Base-by-base conservation (phyloP, 2,888 invertebrate genomes). In the Eilema sororculum region DNA sequence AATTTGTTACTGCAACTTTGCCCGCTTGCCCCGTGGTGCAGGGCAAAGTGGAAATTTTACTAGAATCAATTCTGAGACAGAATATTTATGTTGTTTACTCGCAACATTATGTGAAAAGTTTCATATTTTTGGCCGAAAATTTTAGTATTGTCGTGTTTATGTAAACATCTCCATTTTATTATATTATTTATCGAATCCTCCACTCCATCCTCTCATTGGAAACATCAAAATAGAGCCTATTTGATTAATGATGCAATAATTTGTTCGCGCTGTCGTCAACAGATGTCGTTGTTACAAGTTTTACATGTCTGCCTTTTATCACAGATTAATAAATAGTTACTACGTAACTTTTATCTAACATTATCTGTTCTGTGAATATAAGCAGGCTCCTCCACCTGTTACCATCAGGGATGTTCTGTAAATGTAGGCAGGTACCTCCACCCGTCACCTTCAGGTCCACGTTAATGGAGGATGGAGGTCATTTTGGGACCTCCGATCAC, bases 1-100 rank as follows among this genome's bases (percentile, higher is more conserved):
- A 84, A 88, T 87, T 88, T 85, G 85, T 85, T 81, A 82, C 75
- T 78, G 78, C 76, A 83, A 83, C 81, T 84, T 83, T 78, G 67
- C 73, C 70, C 66, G n/a, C 63, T 66, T 65, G 71, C 68, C 60
- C 68, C 69, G 71, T 61, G 73, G 74, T 80, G 78, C 79, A 74
- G 65, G 33, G 73, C 69, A 61, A 59, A 62, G 64, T 60, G 28
- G 56, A 75, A 72, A 74, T 78, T 78, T 76, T 71, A 72, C 68
- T 37, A 57, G 71, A 79, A 80, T 81, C 81, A 74, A 80, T 80
- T 79, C 68, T 65, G 66, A 57, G 56, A 20, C 58, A 10, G 72
- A 28, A 64, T 80, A 74, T 80, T 78, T 80, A 73, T 76, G 76
- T 70, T 71, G 72, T 78, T 78, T 78, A 73, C 64, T 60, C 52